A percentile compares a stretch with the other conserved stretches of the same genome.
Conservation (phyloP, 2,888 invertebrate species). For the Monochamus alternatus region DNA sequence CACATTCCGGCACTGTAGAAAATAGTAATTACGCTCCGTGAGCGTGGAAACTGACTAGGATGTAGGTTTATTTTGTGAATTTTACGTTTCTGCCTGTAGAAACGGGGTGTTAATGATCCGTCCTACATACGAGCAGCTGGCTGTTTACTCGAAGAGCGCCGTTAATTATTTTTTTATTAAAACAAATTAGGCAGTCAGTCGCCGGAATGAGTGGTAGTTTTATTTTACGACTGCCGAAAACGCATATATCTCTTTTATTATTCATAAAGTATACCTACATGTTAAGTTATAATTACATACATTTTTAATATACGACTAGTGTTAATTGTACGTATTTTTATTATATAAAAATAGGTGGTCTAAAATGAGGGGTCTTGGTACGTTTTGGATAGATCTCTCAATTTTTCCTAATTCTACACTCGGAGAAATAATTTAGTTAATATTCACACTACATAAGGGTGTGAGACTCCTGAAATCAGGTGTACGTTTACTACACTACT, state of each 20-base stretch:
- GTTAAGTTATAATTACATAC: too few species aligned
- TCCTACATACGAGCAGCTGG: slow-evolving; percentile 6
- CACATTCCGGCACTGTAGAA: background rate
- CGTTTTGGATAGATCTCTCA: too few species aligned
- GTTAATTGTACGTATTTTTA: too few species aligned
- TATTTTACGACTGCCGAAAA: slow-evolving; percentile 1
- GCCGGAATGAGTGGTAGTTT: background rate
- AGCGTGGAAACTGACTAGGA: background rate
- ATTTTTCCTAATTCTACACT: too few species aligned
- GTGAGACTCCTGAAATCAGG: too few species aligned
- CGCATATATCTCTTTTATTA: background rate
- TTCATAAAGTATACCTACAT: background rate
- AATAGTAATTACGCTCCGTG: background rate
- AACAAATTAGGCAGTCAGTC: slow-evolving; percentile 2
- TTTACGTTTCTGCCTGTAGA: background rate
- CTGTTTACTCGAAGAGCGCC: background rate
- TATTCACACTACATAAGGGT: too few species aligned
- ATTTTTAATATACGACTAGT: too few species aligned
- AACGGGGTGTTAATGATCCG: slow-evolving; percentile 6
- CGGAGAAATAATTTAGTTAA: too few species aligned
- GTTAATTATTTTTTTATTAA: slow-evolving; percentile 10
- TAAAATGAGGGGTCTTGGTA: too few species aligned
- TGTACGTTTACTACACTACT: too few species aligned
- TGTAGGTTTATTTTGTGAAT: background rate
- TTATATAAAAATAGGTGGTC: too few species aligned